These are phyloP conservation scores for Xylota segnis DNA, from an alignment of 2,888 invertebrate genomes.

Conservation along the genomic window DNA sequence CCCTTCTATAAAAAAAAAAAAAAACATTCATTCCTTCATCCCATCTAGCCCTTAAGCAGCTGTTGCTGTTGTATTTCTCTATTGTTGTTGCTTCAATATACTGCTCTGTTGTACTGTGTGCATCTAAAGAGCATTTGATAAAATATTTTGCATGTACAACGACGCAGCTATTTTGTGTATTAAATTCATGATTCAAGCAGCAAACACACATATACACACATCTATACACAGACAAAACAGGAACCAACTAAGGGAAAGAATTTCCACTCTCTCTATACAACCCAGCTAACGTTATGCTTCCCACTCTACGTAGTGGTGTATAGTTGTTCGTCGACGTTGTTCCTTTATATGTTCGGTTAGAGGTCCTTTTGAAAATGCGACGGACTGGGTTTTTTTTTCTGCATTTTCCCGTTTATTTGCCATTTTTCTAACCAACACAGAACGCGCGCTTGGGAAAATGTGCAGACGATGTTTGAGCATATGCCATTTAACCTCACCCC, in stretches of 20 bases:
- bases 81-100: conserved; percentile 52
- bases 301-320: conserved; percentile 14
- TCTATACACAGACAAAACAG: conserved; percentile 43
- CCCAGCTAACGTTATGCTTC: conserved; percentile 20
- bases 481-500: conserved; percentile 74
- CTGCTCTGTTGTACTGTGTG: conserved; percentile 12
- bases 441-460: conserved; percentile 74
- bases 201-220: conserved; percentile 3
- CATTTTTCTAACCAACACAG: conserved; percentile 73
- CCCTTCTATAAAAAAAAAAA: conserved; percentile 11
- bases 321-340: conserved; percentile 29
- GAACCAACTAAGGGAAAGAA: conserved; percentile 47
- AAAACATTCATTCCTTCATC: conserved; percentile 51
- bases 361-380: conserved; percentile 67
- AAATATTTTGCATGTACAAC: conserved; percentile 73
- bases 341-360: conserved; percentile 55
- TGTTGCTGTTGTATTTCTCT: conserved; percentile 67
- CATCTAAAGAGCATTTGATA: conserved; percentile 54
- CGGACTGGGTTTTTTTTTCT: conserved; percentile 49
- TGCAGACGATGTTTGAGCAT: conserved; percentile 76
- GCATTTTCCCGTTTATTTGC: conserved; percentile 75
- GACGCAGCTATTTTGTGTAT: conserved; percentile 75
- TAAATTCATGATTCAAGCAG: conserved; percentile 72
- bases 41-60: conserved; percentile 70
- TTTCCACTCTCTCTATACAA: conserved; percentile 4